Base-by-base conservation (phyloP, 2,888 invertebrate species). In the Aricia artaxerxes region DNA sequence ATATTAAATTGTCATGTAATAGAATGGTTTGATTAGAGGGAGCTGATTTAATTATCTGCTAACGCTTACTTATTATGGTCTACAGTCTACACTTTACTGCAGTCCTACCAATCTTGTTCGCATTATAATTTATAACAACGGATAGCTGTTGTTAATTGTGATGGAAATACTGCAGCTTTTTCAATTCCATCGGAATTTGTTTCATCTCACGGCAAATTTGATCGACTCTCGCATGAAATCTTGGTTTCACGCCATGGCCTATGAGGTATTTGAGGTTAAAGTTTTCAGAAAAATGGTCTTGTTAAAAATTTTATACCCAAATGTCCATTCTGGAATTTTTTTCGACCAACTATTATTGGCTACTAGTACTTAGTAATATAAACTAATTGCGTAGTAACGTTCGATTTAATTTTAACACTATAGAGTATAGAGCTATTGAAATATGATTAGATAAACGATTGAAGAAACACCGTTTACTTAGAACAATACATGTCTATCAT, bases 221-320 rank as follows among this genome's bases (percentile, higher is more conserved):
- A 31, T 64, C 64, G 64, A 64, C 24, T 64, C 31, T 64, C 64
- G 64, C 64, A 64, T 64, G 64, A 64, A 64, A 64, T 64, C 24
- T 64, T 64, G 11, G 64, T 64, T 64, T 64, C 64, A 64, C 64
- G 64, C 64, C 31, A 31, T 31, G 24, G 24, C 24, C 24, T 24
- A 24, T 24, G 64, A 61, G 64, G 31, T 31, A 64, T 64, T 64
- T 64, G 24, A 64, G 31, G 31, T 64, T 9, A 64, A 64, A 64
- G 64, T 64, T 64, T 64, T 64, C 31, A 31, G 3, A 31, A 61
- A n/a, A 61, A n/a, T 24, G 4, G 61, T 24, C 24, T n/a, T n/a
- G 1, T n/a, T n/a, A n/a, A 61, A 61, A 61, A 61, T n/a, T 0
- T n/a, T 13, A 61, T 2, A 61, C n/a, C 6, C 61, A 2, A 61